Conservation (phyloP, 2,113 vertebrate genomes). For the Thomomys bottae region DNA sequence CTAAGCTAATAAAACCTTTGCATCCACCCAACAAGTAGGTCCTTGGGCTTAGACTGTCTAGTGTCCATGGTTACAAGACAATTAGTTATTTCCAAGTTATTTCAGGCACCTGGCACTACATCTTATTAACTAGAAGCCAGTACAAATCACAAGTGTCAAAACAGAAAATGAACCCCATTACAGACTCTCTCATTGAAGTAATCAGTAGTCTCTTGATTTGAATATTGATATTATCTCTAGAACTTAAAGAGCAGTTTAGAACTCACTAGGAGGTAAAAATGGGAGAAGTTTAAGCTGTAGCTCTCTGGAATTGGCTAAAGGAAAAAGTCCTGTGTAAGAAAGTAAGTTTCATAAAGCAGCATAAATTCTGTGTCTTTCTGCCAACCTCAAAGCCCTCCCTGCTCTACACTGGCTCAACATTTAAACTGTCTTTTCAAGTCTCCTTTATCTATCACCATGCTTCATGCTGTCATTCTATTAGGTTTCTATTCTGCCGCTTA, state of each 20-base stretch:
- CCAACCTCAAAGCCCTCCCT: background rate
- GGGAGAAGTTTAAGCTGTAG: background rate
- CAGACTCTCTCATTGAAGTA: background rate
- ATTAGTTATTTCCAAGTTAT: constrained; percentile 40
- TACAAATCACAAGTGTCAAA: constrained; percentile 16
- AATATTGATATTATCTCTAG: background rate
- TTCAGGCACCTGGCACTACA: constrained; percentile 25
- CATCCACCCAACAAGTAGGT: constrained; percentile 6
- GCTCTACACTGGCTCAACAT: background rate
- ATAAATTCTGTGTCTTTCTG: background rate
- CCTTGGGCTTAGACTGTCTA: background rate
- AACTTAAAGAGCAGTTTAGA: background rate
- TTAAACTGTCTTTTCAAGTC: background rate
- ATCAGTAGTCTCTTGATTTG: constrained; percentile 15
- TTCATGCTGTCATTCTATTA: background rate
- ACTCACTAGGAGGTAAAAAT: background rate
- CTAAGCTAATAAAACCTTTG: constrained; percentile 31
- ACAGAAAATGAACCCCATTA: background rate
- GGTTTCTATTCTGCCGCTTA: background rate
- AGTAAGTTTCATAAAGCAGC: background rate
- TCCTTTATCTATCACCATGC: background rate
- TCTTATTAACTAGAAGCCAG: background rate
- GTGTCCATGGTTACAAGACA: constrained; percentile 52
- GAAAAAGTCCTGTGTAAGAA: background rate
- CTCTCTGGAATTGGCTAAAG: background rate